Evolutionary conservation across 2,113 vertebrate species (phyloP).

Genomic region (Podilymbus podiceps): DNA sequence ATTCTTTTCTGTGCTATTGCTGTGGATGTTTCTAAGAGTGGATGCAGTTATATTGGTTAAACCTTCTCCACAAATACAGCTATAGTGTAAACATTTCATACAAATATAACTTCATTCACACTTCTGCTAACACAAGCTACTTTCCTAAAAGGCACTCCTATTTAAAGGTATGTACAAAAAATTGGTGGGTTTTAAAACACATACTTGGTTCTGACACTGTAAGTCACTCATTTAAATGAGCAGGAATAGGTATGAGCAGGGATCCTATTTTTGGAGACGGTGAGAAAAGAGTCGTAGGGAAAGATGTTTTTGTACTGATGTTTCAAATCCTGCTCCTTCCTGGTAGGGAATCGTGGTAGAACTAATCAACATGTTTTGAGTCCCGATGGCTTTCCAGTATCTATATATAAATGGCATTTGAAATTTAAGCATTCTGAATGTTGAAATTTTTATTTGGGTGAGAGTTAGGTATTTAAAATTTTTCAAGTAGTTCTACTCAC

Average conservation of each 20-base stretch:
- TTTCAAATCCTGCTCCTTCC: not conserved
- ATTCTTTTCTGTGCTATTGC: not conserved
- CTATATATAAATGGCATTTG: not conserved
- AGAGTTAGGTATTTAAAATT: not conserved
- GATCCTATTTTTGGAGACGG: not conserved
- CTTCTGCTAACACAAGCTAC: slow-evolving; percentile 8
- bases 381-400: not conserved
- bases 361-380: not conserved
- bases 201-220: not conserved
- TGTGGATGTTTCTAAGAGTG: not conserved
- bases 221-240: not conserved
- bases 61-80: not conserved
- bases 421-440: not conserved
- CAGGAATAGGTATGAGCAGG: not conserved
- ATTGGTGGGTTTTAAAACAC: not conserved
- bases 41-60: not conserved
- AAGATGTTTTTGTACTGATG: not conserved
- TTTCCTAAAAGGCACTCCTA: not conserved
- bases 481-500: not conserved
- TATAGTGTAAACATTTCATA: not conserved
- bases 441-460: not conserved
- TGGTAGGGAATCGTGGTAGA: not conserved
- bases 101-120: slow-evolving; percentile 1
- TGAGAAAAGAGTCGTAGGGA: not conserved
- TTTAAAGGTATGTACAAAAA: slow-evolving; percentile 30